These are phyloP conservation scores for Anthoscopus minutus DNA, from an alignment of 2,113 vertebrate genomes.

Conservation along the genomic window DNA sequence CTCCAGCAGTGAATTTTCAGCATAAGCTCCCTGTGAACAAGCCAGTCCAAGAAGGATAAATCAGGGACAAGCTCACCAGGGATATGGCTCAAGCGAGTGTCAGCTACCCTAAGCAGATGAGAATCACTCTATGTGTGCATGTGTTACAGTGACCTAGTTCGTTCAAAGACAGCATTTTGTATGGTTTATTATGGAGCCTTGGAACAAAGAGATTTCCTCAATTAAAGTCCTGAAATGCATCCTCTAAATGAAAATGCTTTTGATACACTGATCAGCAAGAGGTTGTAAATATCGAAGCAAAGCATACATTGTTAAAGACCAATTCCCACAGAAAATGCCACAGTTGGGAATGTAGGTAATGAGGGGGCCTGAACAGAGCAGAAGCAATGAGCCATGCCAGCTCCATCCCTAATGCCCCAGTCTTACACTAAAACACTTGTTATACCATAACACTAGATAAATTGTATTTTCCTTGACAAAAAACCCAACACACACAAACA, in stretches of 20 bases:
- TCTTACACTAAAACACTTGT: background rate
- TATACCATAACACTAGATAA: background rate
- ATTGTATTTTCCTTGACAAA: background rate
- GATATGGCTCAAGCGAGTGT: constrained; percentile 33
- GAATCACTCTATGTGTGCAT: background rate
- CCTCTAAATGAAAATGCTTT: constrained; percentile 47
- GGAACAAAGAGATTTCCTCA: constrained; percentile 57
- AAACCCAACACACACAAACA: background rate
- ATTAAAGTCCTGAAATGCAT: constrained; percentile 58
- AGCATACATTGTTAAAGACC: constrained; percentile 26
- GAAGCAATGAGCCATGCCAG: background rate
- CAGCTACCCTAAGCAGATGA: background rate
- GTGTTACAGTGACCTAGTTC: constrained; percentile 44
- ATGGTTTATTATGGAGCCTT: constrained; percentile 12
- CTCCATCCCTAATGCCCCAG: background rate
- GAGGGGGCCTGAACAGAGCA: background rate
- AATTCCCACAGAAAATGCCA: constrained; percentile 40
- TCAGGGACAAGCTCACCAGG: constrained; percentile 38
- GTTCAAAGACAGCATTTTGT: constrained; percentile 34
- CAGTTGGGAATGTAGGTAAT: background rate
- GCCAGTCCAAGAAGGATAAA: constrained; percentile 47
- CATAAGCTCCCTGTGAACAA: constrained; percentile 57
- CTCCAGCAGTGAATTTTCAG: constrained; percentile 33
- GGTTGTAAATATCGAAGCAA: background rate
- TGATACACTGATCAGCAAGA: constrained; percentile 28